Conservation (phyloP, 1,140 invertebrate genomes). For the Zaprionus ornatus region DNA sequence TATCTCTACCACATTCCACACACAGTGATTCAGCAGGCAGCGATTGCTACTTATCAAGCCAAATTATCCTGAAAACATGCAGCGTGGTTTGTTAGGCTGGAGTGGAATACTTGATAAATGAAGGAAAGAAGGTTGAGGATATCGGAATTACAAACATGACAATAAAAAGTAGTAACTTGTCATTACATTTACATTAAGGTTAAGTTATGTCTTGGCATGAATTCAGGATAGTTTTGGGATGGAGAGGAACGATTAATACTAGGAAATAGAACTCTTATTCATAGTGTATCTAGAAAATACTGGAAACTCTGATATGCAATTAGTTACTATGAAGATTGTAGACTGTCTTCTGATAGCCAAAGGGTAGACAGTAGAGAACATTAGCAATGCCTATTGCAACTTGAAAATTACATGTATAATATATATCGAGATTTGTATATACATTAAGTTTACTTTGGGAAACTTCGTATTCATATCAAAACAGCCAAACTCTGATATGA, state of each 20-base stretch:
- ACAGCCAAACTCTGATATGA: neutral
- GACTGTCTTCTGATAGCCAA: too few relatives aligned
- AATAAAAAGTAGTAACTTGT: neutral
- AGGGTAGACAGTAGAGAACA: too few relatives aligned
- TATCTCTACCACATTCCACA: slow-evolving; percentile 41
- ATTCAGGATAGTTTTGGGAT: too few relatives aligned
- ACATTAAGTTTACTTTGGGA: neutral
- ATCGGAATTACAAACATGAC: neutral
- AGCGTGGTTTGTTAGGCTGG: neutral
- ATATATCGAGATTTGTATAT: neutral
- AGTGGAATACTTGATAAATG: neutral
- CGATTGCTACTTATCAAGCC: slow-evolving; percentile 3
- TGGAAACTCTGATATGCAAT: too few relatives aligned
- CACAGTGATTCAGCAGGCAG: slow-evolving; percentile 42
- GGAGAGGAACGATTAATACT: too few relatives aligned
- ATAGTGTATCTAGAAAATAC: too few relatives aligned
- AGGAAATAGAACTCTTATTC: too few relatives aligned
- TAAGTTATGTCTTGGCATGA: too few relatives aligned
- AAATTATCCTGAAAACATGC: neutral
- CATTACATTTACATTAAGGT: too few relatives aligned
- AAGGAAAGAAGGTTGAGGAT: neutral
- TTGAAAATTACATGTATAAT: too few relatives aligned
- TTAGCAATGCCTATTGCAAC: too few relatives aligned
- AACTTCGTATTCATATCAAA: neutral
- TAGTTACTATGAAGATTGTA: too few relatives aligned